Evolutionary conservation across 2,113 vertebrate genomes (phyloP).

Genomic region (Egretta garzetta): DNA sequence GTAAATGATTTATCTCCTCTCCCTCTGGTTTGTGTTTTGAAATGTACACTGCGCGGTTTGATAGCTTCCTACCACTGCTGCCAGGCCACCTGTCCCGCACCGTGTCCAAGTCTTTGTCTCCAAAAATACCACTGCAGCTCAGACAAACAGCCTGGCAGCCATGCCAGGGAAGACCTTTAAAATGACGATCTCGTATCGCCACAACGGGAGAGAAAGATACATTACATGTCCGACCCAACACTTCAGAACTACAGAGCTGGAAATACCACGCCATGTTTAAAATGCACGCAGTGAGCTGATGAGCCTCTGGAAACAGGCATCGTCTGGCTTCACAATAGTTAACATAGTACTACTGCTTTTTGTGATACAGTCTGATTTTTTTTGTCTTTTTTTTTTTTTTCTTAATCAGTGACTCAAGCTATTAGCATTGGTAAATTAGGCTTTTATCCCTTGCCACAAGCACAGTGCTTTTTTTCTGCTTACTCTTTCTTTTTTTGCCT

Average conservation of each 20-base stretch:
- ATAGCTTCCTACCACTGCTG: constrained; percentile 64
- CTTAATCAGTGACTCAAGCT: background rate
- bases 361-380: background rate
- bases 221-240: background rate
- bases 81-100: constrained; percentile 68
- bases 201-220: constrained; percentile 14
- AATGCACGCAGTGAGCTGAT: background rate
- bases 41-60: constrained; percentile 50
- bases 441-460: background rate
- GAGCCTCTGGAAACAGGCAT: background rate
- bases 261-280: background rate
- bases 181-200: background rate
- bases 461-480: background rate
- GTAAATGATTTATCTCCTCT: constrained; percentile 66
- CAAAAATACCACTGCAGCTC: constrained; percentile 68
- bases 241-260: background rate
- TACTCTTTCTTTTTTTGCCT: background rate
- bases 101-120: constrained; percentile 45
- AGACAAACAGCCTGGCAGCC: constrained; percentile 53
- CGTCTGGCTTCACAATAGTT: background rate
- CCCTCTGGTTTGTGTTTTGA: constrained; percentile 59
- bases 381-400: background rate
- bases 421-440: background rate
- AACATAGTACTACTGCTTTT: background rate
- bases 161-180: constrained; percentile 59